Evolutionary conservation across 1,140 invertebrate species (phyloP), one percentile per base, ranked within the genome.

Genomic region (Panulirus ornatus): DNA sequence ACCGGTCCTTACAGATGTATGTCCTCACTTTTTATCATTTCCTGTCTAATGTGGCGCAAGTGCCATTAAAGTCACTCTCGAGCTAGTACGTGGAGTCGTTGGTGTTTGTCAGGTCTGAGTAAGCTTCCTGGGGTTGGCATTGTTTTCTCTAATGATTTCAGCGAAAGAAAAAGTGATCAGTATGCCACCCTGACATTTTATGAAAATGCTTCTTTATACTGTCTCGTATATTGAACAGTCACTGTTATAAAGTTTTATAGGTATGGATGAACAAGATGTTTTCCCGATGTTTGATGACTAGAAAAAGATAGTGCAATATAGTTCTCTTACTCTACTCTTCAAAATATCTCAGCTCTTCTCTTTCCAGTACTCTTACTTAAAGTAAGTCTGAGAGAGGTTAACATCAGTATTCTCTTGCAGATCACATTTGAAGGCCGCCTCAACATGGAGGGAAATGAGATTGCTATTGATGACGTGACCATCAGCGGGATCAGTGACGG

Each of bases 351-450:
- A 27, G 1, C 58, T 63, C 58, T 27, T 63, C 27, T 63, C 58
- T 22, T 2, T 63, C 27, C 27, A 27, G 2, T 2, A 1, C 58
- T 2, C 58, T 22, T 2, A 63, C 27, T 27, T 27, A 22, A 27
- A 22, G 19, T 63, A 27, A 63, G 27, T 63, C 19, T 16, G 16
- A 38, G 22, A 38, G 1, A 1, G 3, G 27, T 22, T 30, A 16
- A 22, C 19, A 38, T 8, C 30, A 19, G 47, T 34, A 11, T 34
- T 58, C 30, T 38, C 63, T 71, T 71, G 14, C 66, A 89, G 88
- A 89, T 89, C 22, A 30, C 84, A 1, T 83, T 89, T 75, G 88
- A 83, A 36, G 88, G 88, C 0, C 36, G 88, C 19, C 66, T 83
- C 30, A 89, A 36, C n/a, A 58, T 34, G 27, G 36, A 89, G 30